phyloP scores from a whole-genome alignment of 2,797 vertebrate species.

The Naso thynnoides region DNA sequence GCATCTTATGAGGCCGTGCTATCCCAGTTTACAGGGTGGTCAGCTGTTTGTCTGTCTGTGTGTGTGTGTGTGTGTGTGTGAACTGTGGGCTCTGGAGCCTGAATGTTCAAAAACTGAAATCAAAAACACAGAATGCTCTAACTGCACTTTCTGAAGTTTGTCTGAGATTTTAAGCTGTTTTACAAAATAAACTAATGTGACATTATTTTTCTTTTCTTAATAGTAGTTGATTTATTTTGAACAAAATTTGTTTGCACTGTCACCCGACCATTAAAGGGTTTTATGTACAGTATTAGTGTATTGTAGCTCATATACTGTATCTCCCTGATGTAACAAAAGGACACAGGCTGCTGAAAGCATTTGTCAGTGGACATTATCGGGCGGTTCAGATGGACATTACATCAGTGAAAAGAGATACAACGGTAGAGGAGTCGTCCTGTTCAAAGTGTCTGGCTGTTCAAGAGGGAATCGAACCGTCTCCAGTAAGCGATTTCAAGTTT shows the following conservation, averaged over 20 bases:
- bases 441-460: background rate
- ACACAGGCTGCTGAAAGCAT: background rate
- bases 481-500: conserved; percentile 3
- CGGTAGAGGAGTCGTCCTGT: background rate
- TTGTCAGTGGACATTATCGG: background rate
- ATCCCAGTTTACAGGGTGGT: conserved; percentile 31
- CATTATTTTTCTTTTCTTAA: background rate
- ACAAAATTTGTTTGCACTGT: background rate
- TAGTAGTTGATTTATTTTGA: background rate
- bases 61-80: conserved; percentile 34
- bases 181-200: background rate
- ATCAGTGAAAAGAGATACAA: background rate
- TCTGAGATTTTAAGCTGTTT: background rate
- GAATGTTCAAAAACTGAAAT: background rate
- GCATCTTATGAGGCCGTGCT: conserved; percentile 47
- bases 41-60: conserved; percentile 42
- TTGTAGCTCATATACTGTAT: background rate
- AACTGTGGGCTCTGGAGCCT: conserved; percentile 34
- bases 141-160: background rate
- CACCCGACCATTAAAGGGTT: background rate
- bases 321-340: background rate
- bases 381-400: background rate
- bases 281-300: background rate
- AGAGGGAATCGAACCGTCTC: background rate
- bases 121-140: conserved; percentile 4